Evolutionary conservation across 2,888 invertebrate species (phyloP).

Genomic region (Aelia acuminata): DNA sequence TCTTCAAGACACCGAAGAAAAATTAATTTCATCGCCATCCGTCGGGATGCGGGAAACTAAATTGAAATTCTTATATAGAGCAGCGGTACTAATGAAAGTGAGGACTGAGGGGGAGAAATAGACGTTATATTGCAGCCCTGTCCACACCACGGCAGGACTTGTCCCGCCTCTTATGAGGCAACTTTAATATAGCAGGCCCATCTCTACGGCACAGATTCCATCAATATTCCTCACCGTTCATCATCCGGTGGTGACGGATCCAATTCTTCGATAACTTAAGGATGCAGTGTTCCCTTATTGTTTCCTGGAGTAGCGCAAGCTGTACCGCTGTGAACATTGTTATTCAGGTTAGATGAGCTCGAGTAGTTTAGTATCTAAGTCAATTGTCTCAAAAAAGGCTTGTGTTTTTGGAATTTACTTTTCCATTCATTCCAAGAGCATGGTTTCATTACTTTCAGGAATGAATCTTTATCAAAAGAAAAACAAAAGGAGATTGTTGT

Average conservation of each 20-base stretch:
- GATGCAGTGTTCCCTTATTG: neutral
- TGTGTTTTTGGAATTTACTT: too few species aligned
- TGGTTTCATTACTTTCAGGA: too few species aligned
- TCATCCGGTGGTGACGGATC: neutral
- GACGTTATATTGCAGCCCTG: constrained; percentile 34
- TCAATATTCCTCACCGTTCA: constrained; percentile 9
- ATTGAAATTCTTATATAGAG: constrained; percentile 51
- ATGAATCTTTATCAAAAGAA: too few species aligned
- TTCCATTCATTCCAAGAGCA: too few species aligned
- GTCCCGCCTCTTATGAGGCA: neutral
- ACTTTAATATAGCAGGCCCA: constrained; percentile 31
- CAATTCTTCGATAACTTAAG: neutral
- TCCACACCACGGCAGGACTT: constrained; percentile 28
- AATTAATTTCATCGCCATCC: constrained; percentile 44
- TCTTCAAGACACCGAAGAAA: constrained; percentile 48
- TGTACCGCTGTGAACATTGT: neutral
- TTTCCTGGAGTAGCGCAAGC: neutral
- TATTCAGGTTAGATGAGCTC: neutral
- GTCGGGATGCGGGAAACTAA: constrained; percentile 45
- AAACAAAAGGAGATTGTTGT: too few species aligned
- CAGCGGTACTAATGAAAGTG: constrained; percentile 45
- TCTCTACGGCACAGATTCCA: constrained; percentile 6
- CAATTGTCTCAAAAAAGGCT: too few species aligned
- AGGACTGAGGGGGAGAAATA: constrained; percentile 40
- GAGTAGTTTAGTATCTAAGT: neutral